Conservation (phyloP, 2,797 vertebrate species). For the Rhinella marina region DNA sequence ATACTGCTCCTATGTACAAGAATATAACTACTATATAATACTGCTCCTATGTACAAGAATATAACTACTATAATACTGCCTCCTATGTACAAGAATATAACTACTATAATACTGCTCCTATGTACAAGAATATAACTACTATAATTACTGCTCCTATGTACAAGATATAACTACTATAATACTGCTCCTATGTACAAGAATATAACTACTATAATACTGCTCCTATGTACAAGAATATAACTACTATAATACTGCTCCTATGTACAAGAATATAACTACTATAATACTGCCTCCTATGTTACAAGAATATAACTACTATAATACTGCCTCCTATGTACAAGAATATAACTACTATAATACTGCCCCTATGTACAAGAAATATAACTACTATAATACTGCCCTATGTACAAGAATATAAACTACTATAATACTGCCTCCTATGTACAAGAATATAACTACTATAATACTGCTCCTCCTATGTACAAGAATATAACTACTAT, state of each 20-base stretch:
- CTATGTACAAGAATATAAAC: too few species aligned
- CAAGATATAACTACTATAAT: too few species aligned
- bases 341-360: conserved; percentile 11
- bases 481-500: conserved; percentile 11
- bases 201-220: conserved; percentile 5
- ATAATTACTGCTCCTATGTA: too few species aligned
- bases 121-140: conserved; percentile 13
- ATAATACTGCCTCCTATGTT: background rate
- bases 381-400: too few species aligned
- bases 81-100: conserved; percentile 1
- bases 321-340: too few species aligned
- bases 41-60: background rate
- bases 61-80: conserved; percentile 7
- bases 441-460: conserved; percentile 7
- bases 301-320: too few species aligned
- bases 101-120: conserved; percentile 8
- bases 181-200: background rate
- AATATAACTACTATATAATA: background rate
- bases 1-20: background rate
- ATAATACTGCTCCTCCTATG: background rate
- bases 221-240: conserved; percentile 2
- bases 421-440: conserved; percentile 4
- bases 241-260: conserved; percentile 3
- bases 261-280: conserved; percentile 1
- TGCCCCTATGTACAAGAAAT: too few species aligned